Conservation (phyloP, 2,797 vertebrate genomes). For the Apodemus agrarius region DNA sequence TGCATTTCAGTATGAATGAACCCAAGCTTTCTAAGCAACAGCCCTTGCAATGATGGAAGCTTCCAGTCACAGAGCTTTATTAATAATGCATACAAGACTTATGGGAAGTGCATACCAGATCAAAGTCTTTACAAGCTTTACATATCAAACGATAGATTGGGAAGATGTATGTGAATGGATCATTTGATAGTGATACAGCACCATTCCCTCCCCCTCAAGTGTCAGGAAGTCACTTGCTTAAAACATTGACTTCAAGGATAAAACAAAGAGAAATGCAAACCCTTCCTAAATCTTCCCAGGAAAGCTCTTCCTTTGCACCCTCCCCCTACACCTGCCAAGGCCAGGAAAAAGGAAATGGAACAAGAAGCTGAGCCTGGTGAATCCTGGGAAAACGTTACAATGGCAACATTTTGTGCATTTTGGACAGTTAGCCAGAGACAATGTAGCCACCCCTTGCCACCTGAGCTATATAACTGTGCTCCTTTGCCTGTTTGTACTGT, state of each 20-base stretch:
- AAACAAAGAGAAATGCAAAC: conserved; percentile 38
- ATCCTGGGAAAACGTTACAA: background rate
- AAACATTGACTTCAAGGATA: conserved; percentile 36
- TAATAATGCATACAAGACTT: conserved; percentile 61
- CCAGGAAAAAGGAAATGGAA: background rate
- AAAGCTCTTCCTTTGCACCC: background rate
- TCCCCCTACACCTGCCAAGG: background rate
- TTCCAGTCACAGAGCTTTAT: conserved; percentile 2
- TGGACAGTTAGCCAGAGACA: background rate
- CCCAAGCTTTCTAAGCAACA: conserved; percentile 48
- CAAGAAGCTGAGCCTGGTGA: background rate
- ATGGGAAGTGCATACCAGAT: conserved; percentile 18
- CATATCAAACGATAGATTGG: conserved; percentile 62
- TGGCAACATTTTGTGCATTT: background rate
- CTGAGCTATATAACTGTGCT: background rate
- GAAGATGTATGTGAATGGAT: conserved; percentile 41
- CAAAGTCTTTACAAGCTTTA: conserved; percentile 65
- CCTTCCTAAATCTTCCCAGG: conserved; percentile 23
- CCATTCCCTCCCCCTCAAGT: conserved; percentile 32
- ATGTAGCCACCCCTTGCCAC: background rate
- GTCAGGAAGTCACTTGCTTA: conserved; percentile 49
- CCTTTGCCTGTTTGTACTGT: background rate
- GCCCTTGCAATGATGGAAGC: conserved; percentile 48
- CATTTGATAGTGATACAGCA: conserved; percentile 50
- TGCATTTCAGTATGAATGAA: conserved; percentile 64